Evolutionary conservation across 2,888 invertebrate species (phyloP).

Genomic region (Campoplex capitator): DNA sequence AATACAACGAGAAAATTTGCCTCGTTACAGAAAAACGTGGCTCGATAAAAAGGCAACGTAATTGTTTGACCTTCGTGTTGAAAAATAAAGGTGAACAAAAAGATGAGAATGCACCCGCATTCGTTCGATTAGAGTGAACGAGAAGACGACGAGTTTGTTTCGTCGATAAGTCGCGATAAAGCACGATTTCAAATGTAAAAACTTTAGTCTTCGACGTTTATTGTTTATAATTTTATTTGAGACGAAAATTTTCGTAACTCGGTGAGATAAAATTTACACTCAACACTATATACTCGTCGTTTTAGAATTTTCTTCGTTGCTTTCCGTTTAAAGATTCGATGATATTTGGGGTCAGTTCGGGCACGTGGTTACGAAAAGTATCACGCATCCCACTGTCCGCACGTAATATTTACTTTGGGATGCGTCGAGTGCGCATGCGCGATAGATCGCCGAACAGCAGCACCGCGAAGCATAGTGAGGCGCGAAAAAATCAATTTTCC

Average conservation of each 20-base stretch:
- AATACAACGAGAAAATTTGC: not conserved
- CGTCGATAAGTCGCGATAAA: constrained; percentile 14
- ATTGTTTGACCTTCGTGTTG: constrained; percentile 50
- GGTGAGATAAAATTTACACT: not conserved
- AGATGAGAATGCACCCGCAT: constrained; percentile 38
- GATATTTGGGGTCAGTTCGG: constrained; percentile 18
- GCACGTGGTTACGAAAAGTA: constrained; percentile 50
- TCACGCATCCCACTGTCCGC: constrained; percentile 32
- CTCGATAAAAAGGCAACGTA: constrained; percentile 10
- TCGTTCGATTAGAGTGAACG: constrained; percentile 4
- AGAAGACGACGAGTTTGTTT: constrained; percentile 1
- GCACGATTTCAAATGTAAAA: not conserved
- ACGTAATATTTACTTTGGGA: constrained; percentile 39
- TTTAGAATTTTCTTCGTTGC: not conserved
- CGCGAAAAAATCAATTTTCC: constrained; percentile 47
- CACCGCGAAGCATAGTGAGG: not conserved
- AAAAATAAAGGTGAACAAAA: not conserved
- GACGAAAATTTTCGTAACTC: not conserved
- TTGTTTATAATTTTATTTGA: not conserved
- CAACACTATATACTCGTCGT: not conserved
- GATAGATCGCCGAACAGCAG: constrained; percentile 38
- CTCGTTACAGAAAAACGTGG: not conserved
- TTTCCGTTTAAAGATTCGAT: not conserved
- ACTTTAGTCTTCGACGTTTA: not conserved
- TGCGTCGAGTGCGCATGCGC: constrained; percentile 48